Evolutionary conservation across 2,113 vertebrate genomes (phyloP).

Genomic region (Atlantisia rogersi): DNA sequence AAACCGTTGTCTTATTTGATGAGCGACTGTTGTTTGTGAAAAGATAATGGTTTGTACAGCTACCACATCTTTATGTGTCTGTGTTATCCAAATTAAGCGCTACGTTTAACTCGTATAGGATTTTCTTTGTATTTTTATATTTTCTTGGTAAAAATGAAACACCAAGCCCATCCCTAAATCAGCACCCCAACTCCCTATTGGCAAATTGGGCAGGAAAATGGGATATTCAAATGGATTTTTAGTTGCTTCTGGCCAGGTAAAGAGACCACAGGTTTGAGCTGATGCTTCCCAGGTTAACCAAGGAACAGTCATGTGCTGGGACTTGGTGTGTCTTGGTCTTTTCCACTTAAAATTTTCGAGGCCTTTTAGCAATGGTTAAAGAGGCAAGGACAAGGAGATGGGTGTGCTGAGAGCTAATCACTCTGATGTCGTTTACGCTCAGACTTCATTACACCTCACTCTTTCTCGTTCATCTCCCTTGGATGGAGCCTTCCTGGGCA

Average conservation of each 20-base stretch:
- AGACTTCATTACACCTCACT: background rate
- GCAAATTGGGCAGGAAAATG: background rate
- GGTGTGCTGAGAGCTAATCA: background rate
- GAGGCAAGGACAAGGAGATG: background rate
- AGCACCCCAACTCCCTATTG: background rate
- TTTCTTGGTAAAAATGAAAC: background rate
- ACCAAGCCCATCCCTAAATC: background rate
- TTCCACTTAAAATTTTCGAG: background rate
- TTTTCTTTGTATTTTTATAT: background rate
- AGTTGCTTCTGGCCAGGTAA: background rate
- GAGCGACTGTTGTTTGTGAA: slow-evolving; percentile 38
- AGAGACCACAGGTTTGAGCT: background rate
- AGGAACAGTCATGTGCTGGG: background rate
- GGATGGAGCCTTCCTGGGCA: background rate
- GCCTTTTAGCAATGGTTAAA: background rate
- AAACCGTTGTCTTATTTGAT: slow-evolving; percentile 62
- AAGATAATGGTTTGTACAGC: slow-evolving; percentile 22
- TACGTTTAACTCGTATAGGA: background rate
- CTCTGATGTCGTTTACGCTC: background rate
- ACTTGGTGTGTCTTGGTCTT: background rate
- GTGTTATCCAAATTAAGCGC: background rate
- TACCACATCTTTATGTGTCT: background rate
- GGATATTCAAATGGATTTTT: background rate
- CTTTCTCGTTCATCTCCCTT: background rate
- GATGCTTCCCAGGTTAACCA: background rate